A percentile compares a stretch with the other conserved stretches of the same genome.
Conservation (phyloP, 2,113 vertebrate species). For the Ailuropoda melanoleuca region DNA sequence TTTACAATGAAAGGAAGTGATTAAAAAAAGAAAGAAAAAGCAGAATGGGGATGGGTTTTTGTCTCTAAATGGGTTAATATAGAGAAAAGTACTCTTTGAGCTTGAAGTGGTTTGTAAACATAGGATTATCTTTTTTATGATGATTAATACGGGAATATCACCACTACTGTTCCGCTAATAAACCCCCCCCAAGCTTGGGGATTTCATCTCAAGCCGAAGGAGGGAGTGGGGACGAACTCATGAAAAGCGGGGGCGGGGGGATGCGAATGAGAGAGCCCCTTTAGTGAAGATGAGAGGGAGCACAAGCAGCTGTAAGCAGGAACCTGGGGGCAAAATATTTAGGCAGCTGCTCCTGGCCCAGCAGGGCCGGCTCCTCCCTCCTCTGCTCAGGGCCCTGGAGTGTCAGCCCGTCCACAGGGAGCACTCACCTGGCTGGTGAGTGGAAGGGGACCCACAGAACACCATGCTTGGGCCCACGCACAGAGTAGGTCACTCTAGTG, state of each 20-base stretch:
- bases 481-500: background rate
- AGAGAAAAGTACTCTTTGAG: background rate
- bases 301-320: background rate
- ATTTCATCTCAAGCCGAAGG: background rate
- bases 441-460: rapidly evolving
- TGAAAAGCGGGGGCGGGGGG: background rate
- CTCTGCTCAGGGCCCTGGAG: background rate
- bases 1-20: background rate
- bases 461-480: rapidly evolving
- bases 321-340: constrained; percentile 53
- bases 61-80: background rate
- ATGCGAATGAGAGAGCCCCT: constrained; percentile 16
- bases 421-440: background rate
- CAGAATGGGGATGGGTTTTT: background rate
- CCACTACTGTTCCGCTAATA: background rate
- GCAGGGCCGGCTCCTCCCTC: background rate
- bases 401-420: background rate
- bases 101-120: background rate
- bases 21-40: background rate
- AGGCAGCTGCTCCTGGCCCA: constrained; percentile 45
- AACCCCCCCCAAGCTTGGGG: constrained; percentile 26
- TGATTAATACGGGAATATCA: background rate
- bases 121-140: background rate
- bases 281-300: constrained; percentile 45
- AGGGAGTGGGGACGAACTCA: background rate